Evolutionary conservation across 2,797 vertebrate genomes (phyloP).

Genomic region (Orestias chungarensis): DNA sequence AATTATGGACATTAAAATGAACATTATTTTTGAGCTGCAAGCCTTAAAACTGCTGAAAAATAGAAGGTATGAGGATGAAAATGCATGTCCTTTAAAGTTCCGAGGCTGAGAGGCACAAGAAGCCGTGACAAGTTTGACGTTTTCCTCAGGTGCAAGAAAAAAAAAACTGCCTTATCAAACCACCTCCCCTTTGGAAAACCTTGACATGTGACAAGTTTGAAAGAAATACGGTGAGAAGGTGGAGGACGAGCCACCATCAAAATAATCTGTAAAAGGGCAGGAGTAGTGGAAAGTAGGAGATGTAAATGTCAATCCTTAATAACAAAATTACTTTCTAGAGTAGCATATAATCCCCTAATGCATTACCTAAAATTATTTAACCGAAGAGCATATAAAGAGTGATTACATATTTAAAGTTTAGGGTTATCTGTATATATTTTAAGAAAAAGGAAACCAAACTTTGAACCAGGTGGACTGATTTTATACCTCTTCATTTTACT

Average conservation of each 20-base stretch:
- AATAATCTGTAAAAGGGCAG: not conserved
- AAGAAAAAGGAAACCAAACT: not conserved
- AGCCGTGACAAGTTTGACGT: constrained; percentile 25
- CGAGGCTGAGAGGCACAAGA: constrained; percentile 1
- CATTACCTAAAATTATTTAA: constrained; percentile 1
- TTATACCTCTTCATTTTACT: too few species aligned
- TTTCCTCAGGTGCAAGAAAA: constrained; percentile 16
- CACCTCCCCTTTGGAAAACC: not conserved
- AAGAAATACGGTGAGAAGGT: constrained; percentile 19
- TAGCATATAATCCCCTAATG: not conserved
- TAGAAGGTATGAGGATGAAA: not conserved
- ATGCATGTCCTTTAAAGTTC: not conserved
- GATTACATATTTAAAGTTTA: constrained; percentile 1
- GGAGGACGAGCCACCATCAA: constrained; percentile 5
- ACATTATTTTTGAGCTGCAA: not conserved
- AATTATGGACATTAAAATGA: not conserved
- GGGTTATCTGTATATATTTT: not conserved
- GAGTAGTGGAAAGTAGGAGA: not conserved
- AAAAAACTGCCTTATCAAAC: constrained; percentile 21
- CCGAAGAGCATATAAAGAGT: not conserved
- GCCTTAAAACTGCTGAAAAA: not conserved
- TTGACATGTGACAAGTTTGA: constrained; percentile 18
- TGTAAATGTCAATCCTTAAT: not conserved
- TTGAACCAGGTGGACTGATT: too few species aligned
- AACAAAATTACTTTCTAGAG: not conserved